Conservation (phyloP, 2,797 vertebrate genomes). For the Rhinophrynus dorsalis region DNA sequence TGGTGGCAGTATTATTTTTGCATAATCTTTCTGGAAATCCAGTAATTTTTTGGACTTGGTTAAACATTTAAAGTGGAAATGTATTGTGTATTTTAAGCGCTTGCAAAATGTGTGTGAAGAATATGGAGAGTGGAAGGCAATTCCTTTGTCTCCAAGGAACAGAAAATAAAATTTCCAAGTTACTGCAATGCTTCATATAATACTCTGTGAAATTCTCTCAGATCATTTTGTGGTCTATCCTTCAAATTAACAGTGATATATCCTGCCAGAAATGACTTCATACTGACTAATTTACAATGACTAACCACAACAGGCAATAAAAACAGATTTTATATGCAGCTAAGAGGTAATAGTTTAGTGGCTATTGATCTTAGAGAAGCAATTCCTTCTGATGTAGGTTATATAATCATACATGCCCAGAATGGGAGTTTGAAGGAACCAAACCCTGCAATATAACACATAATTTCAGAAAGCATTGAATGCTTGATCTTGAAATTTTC, state of each 20-base stretch:
- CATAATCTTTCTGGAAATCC: not conserved
- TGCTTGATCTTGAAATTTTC: too few relatives aligned
- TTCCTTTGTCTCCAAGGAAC: slow-evolving; percentile 31
- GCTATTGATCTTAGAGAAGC: not conserved
- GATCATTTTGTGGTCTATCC: slow-evolving; percentile 33
- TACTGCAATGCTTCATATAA: slow-evolving; percentile 28
- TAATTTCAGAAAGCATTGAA: too few relatives aligned
- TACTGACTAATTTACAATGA: slow-evolving; percentile 24
- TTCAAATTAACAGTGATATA: slow-evolving; percentile 2
- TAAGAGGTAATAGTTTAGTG: not conserved
- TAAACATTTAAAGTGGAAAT: not conserved
- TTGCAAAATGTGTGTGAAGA: slow-evolving; percentile 4
- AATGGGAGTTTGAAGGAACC: not conserved
- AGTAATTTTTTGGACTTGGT: not conserved
- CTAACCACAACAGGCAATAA: slow-evolving; percentile 45
- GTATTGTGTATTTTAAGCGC: not conserved
- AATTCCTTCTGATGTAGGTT: not conserved
- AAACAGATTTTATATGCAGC: slow-evolving; percentile 31
- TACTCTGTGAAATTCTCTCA: slow-evolving; percentile 31
- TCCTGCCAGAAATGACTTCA: slow-evolving; percentile 41
- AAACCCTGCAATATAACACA: too few relatives aligned
- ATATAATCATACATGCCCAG: not conserved
- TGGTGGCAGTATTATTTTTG: slow-evolving; percentile 56
- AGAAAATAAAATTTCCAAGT: slow-evolving; percentile 24
- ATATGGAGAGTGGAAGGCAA: slow-evolving; percentile 12